Conservation (phyloP, 2,888 invertebrate genomes). For the Conomelus anceps region DNA sequence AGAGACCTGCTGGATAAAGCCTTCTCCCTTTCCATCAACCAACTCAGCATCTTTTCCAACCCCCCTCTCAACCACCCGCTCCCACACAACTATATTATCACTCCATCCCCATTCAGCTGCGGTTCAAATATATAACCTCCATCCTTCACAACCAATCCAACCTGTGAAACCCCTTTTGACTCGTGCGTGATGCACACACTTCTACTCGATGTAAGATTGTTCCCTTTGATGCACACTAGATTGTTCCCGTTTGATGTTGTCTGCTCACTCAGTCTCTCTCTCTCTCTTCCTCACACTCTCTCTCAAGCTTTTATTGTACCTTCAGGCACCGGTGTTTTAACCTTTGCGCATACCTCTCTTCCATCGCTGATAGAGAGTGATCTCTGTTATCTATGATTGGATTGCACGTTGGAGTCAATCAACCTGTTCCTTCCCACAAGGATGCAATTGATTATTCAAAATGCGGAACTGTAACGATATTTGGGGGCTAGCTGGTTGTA, state of each 20-base stretch:
- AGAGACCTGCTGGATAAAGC: not conserved
- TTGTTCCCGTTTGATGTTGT: conserved; percentile 15
- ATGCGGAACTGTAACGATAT: not conserved
- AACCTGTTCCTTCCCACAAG: not conserved
- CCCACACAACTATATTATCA: not conserved
- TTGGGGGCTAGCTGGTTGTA: not conserved
- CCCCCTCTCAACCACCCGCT: too few species aligned
- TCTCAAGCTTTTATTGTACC: not conserved
- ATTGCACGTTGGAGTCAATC: not conserved
- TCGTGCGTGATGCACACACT: too few species aligned
- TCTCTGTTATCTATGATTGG: not conserved
- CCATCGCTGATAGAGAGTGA: too few species aligned
- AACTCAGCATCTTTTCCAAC: not conserved
- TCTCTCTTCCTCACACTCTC: conserved; percentile 10
- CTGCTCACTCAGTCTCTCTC: conserved; percentile 12
- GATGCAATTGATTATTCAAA: not conserved
- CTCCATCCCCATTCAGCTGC: not conserved
- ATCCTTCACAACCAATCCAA: not conserved
- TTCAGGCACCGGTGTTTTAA: not conserved
- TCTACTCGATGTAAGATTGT: too few species aligned
- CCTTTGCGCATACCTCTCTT: not conserved
- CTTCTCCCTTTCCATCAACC: not conserved
- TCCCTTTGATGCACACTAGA: not conserved
- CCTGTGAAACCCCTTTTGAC: conserved; percentile 14
- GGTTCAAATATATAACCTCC: not conserved